Base-by-base conservation (phyloP, 1,140 invertebrate genomes). In the Drosophila grimshawi region DNA sequence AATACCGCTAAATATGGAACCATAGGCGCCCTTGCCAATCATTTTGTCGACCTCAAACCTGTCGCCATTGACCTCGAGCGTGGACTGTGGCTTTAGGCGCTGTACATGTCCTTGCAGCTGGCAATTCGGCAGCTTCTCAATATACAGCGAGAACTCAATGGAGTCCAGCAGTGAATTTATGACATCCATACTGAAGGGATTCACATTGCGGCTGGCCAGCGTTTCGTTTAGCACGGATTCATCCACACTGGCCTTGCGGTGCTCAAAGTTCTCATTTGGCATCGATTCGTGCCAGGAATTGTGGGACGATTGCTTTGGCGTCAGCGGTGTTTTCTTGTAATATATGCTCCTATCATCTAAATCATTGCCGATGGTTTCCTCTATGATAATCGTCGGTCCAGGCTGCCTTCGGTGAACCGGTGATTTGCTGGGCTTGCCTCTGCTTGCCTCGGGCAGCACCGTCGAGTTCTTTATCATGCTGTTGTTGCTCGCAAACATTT, bases 1-100 rank as follows among this genome's bases (percentile, higher is more conserved):
- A 3, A 72, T 65, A 37, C 78, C 92, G 19, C 52, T 94, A 76
- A 94, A 96, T 55, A 96, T 95, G 11, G 94, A 95, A 43, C 96
- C 96, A 81, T 95, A 96, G 57, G 95, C 95, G 53, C 96, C 96
- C 93, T 96, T 96, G 19, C 95, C 96, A 76, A 96, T 93, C 86
- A 95, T 94, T 93, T 96, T 96, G 51, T 95, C 94, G 67, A 96
- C 93, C 55, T 95, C 93, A 81, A 95, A 96, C 74, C 93, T 93
- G 70, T 94, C 94, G 76, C 93, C 93, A 68, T 94, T 94, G 51
- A 94, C 86, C 48, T 80, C 81, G 5, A 94, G 66, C 7, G 89
- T 72, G 0, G 90, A 77, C 5, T 92, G 86, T 7, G 91, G 75
- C 74, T 93, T 92, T 48, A 94, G 55, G 56, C 77, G 71, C 43